phyloP scores from a whole-genome alignment of 2,888 invertebrate species.

The Cabera pusaria region DNA sequence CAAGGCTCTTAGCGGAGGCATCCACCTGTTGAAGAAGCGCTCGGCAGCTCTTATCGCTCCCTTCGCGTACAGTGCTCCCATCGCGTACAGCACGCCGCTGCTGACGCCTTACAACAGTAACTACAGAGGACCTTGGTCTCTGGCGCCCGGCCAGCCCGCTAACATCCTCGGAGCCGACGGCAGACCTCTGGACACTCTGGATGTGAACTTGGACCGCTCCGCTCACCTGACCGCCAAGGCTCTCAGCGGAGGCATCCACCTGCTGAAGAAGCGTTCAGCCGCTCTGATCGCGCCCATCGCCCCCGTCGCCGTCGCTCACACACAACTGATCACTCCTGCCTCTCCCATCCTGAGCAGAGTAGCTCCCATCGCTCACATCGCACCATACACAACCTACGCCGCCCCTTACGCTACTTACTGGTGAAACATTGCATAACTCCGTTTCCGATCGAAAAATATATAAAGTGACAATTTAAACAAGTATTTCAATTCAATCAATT shows the following conservation, averaged over 20 bases:
- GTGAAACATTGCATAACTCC: slow-evolving; percentile 25
- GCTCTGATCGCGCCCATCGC: slow-evolving; percentile 39
- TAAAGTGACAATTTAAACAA: no score
- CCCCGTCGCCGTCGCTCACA: slow-evolving; percentile 24
- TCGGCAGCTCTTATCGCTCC: slow-evolving; percentile 38
- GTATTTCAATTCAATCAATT: no score
- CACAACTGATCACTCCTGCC: slow-evolving; percentile 29
- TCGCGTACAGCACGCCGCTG: slow-evolving; percentile 14
- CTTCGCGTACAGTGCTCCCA: slow-evolving; percentile 39
- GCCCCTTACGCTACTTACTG: slow-evolving; percentile 40
- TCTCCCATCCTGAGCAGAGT: slow-evolving; percentile 31
- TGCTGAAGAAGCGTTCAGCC: slow-evolving; percentile 61
- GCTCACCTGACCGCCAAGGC: slow-evolving; percentile 53
- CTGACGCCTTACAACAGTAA: slow-evolving; percentile 24
- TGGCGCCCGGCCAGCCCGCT: slow-evolving; percentile 67
- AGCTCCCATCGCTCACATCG: slow-evolving; percentile 28
- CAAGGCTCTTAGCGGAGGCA: slow-evolving; percentile 55
- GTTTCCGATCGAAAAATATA: background rate
- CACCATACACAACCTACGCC: slow-evolving; percentile 22
- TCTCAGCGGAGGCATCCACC: slow-evolving; percentile 50
- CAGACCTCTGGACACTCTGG: slow-evolving; percentile 69
- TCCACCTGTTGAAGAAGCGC: slow-evolving; percentile 59
- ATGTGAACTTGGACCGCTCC: slow-evolving; percentile 69
- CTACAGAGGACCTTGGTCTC: slow-evolving; percentile 34
- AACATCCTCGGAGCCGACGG: slow-evolving; percentile 66